Evolutionary conservation across 2,113 vertebrate genomes (phyloP), one percentile per base, ranked within the genome.

Genomic region (Dasyprocta punctata): DNA sequence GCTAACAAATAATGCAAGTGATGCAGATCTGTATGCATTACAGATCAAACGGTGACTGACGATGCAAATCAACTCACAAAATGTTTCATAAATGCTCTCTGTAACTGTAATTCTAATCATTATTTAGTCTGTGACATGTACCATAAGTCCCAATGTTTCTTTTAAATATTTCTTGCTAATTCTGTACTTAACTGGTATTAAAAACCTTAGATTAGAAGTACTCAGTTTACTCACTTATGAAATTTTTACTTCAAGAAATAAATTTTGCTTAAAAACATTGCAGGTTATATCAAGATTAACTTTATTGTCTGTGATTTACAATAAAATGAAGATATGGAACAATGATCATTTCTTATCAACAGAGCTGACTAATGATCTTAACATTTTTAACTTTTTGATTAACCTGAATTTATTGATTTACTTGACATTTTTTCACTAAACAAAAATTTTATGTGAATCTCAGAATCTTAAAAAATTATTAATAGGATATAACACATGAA

Each of bases 161-260:
- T 80, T 36, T 4, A 85, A 19, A 65, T 12, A 30, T 83, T 82
- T 58, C 6, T n/a, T 84, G 54, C 26, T 85, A n/a, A 65, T 58
- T 92, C 7, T 44, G 6, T 26, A n/a, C 2, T 56, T 86, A 33
- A 61, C 26, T 78, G 12, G 61, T 49, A 30, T 24, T 58, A 12
- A 69, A 75, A 30, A 1, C 30, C 24, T 80, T 49, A 52, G 38
- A 89, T 2, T 75, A 12, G 8, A 95, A 89, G 12, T 63, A 33
- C 30, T 80, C 20, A 63, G 14, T 60, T 90, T 96, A 81, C 14
- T 92, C 63, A 86, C 41, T 38, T 60, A 52, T 52, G 7, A 82
- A 95, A 81, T 49, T 44, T 84, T 83, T 92, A 0, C 13, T 80
- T 73, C 14, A 81, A n/a, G 28, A 97, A 89, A 67, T 89, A 28